Percentiles rank a stretch among this genome's conserved stretches.
These are phyloP conservation scores for Hirundo rustica DNA, from an alignment of 2,797 vertebrate species.

Conservation along the genomic window DNA sequence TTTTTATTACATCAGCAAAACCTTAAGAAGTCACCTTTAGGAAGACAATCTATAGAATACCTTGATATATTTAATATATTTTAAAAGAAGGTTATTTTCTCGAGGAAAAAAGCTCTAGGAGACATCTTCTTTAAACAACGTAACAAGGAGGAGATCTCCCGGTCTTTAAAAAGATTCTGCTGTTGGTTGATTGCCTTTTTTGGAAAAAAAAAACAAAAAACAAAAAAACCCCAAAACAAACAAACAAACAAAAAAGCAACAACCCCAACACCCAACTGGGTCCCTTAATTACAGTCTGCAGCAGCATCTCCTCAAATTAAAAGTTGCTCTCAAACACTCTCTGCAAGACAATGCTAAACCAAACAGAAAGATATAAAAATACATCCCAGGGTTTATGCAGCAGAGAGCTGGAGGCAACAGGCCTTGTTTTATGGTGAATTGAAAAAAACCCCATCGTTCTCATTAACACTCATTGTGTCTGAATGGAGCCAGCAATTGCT, in stretches of 20 bases:
- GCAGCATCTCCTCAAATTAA: constrained; percentile 11
- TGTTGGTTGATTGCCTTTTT: background rate
- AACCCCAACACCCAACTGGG: background rate
- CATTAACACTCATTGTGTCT: background rate
- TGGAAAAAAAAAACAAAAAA: too few species aligned
- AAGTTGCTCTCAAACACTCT: constrained; percentile 1
- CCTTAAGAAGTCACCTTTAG: background rate
- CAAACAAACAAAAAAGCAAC: too few species aligned
- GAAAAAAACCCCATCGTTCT: background rate
- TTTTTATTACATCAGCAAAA: background rate
- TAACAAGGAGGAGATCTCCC: background rate
- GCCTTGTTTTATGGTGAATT: background rate
- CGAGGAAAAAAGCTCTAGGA: background rate
- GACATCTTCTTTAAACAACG: background rate
- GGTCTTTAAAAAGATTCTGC: background rate
- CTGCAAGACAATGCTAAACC: background rate
- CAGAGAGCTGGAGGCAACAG: background rate
- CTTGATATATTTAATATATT: background rate
- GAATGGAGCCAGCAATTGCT: background rate
- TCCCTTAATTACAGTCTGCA: constrained; percentile 41
- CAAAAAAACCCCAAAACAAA: too few species aligned
- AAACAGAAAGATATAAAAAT: constrained; percentile 16
- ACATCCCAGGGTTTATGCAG: background rate
- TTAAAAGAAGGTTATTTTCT: background rate
- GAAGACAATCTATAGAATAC: background rate